phyloP scores from a whole-genome alignment of 2,888 invertebrate species.

The Orgyia antiqua region DNA sequence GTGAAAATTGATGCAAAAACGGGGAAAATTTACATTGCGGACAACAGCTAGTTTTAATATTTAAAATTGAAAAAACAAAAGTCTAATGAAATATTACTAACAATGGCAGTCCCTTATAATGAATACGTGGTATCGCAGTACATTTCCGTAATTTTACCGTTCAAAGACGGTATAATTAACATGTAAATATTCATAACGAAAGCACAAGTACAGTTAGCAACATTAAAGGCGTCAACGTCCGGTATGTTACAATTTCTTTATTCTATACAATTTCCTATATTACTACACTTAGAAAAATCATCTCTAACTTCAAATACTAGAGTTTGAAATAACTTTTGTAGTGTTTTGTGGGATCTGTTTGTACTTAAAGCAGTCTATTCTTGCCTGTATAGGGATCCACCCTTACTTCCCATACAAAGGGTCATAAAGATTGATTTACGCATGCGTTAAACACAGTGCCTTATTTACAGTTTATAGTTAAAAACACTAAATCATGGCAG shows the following conservation, averaged over 20 bases:
- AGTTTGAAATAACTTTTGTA: conserved; percentile 3
- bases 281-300: conserved; percentile 1
- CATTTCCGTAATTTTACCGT: conserved; percentile 16
- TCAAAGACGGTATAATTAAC: conserved; percentile 18
- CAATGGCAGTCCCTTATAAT: background rate
- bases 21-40: too few relatives aligned
- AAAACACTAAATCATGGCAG: conserved; percentile 15
- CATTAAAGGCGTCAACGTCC: conserved; percentile 27
- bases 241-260: conserved; percentile 22
- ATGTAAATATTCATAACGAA: conserved; percentile 32
- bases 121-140: background rate
- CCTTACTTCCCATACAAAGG: conserved; percentile 47
- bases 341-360: conserved; percentile 6
- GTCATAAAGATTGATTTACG: conserved; percentile 65
- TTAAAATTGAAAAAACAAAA: too few relatives aligned
- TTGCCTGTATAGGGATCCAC: conserved; percentile 37
- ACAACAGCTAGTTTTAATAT: too few relatives aligned
- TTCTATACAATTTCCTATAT: conserved; percentile 19
- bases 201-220: conserved; percentile 28
- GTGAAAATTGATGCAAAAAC: too few relatives aligned
- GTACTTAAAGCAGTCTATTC: conserved; percentile 37
- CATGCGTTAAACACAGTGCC: conserved; percentile 35
- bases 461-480: conserved; percentile 31
- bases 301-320: background rate
- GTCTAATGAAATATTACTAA: too few relatives aligned